Evolutionary conservation across 2,888 invertebrate species (phyloP).

Genomic region (Fissipunctia ypsillon): DNA sequence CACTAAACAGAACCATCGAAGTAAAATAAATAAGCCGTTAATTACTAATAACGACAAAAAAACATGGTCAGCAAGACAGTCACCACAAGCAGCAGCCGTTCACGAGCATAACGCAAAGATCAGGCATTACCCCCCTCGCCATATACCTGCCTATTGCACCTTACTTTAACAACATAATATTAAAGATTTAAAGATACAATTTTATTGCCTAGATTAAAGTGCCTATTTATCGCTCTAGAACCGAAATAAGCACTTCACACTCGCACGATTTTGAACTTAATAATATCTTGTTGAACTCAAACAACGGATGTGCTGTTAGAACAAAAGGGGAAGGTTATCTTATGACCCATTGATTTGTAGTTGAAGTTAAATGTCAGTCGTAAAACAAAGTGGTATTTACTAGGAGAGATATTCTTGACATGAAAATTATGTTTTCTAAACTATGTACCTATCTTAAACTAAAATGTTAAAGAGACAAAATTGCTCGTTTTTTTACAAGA

Average conservation of each 20-base stretch:
- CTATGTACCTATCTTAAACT: too few relatives aligned
- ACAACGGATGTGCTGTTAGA: conserved; percentile 22
- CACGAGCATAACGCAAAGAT: too few relatives aligned
- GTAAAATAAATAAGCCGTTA: too few relatives aligned
- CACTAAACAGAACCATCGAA: too few relatives aligned
- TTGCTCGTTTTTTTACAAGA: too few relatives aligned
- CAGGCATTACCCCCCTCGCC: too few relatives aligned
- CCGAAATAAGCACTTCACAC: conserved; percentile 19
- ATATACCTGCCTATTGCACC: background rate
- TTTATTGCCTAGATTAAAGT: conserved; percentile 18
- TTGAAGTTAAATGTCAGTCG: conserved; percentile 45
- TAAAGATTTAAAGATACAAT: conserved; percentile 38
- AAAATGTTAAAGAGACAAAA: too few relatives aligned
- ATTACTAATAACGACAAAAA: too few relatives aligned
- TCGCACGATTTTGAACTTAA: conserved; percentile 58
- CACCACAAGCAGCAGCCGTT: too few relatives aligned
- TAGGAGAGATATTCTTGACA: background rate
- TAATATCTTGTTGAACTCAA: conserved; percentile 24
- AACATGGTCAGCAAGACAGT: too few relatives aligned
- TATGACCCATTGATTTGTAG: conserved; percentile 10
- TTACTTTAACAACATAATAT: conserved; percentile 28
- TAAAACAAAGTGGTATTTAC: conserved; percentile 8
- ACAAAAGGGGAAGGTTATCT: conserved; percentile 28
- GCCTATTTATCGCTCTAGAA: conserved; percentile 20
- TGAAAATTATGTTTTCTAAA: too few relatives aligned